These are phyloP conservation scores for Phylloscopus trochiloides DNA, from an alignment of 2,113 vertebrate genomes.

Conservation along the genomic window DNA sequence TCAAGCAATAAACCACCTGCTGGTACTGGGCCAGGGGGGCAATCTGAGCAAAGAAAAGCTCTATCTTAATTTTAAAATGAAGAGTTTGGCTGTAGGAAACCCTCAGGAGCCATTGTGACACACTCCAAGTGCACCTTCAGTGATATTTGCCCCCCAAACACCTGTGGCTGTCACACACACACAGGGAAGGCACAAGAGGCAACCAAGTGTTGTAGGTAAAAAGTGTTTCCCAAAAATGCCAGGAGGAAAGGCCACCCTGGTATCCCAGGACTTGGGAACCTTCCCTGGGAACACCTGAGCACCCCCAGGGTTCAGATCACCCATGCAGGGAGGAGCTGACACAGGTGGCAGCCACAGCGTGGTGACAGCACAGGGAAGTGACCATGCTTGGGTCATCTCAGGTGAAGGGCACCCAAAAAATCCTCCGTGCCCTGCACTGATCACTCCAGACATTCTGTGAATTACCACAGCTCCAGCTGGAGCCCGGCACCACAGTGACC, in stretches of 20 bases:
- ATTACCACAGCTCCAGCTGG: background rate
- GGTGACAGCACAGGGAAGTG: no score
- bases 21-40: background rate
- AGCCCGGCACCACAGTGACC: background rate
- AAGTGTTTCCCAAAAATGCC: rapidly evolving
- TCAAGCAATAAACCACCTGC: background rate
- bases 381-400: no score
- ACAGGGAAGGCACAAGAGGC: background rate
- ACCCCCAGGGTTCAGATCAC: no score
- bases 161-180: background rate
- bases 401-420: no score
- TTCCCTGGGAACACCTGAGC: no score
- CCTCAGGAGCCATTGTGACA: background rate
- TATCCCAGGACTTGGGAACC: background rate
- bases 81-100: background rate
- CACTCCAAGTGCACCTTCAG: background rate
- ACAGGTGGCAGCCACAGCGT: no score
- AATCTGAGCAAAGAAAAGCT: background rate
- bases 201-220: background rate
- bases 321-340: no score
- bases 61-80: background rate
- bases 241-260: background rate
- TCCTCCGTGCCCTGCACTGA: no score
- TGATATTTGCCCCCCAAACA: background rate
- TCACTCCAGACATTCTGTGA: background rate